Conservation (phyloP, 2,888 invertebrate genomes). For the Drosophila picticornis region DNA sequence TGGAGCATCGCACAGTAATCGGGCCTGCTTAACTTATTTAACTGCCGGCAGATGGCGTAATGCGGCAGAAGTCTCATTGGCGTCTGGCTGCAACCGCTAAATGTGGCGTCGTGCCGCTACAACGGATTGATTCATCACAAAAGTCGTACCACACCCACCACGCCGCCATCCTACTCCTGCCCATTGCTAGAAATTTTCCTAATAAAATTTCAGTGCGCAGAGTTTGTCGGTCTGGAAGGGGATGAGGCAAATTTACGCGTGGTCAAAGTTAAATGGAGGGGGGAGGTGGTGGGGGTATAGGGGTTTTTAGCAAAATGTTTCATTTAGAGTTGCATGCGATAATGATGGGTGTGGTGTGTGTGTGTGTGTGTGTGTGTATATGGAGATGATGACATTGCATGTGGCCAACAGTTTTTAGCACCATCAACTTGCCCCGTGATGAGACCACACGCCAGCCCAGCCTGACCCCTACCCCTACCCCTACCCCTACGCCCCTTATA, state of each 20-base stretch:
- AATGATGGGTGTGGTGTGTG: slow-evolving; percentile 5
- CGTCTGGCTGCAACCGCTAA: slow-evolving; percentile 28
- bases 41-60: slow-evolving; percentile 44
- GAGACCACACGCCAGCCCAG: slow-evolving; percentile 12
- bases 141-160: neutral
- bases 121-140: slow-evolving; percentile 48
- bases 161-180: slow-evolving; percentile 6
- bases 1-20: slow-evolving; percentile 24
- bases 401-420: slow-evolving; percentile 28
- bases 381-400: slow-evolving; percentile 28
- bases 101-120: slow-evolving; percentile 20
- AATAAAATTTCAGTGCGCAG: slow-evolving; percentile 22
- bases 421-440: slow-evolving; percentile 22
- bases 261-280: slow-evolving; percentile 33
- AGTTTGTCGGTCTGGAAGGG: too few relatives aligned
- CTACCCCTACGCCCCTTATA: neutral
- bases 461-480: too few relatives aligned
- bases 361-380: neutral
- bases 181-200: slow-evolving; percentile 8
- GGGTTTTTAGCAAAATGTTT: slow-evolving; percentile 52
- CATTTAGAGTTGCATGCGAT: slow-evolving; percentile 38
- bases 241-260: slow-evolving; percentile 28
- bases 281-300: neutral
- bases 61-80: slow-evolving; percentile 33
- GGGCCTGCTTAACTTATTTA: slow-evolving; percentile 47